A percentile compares a stretch with the other conserved stretches of the same genome.
Evolutionary conservation across 2,113 vertebrate species (phyloP).

Genomic region (Cyanoderma ruficeps): DNA sequence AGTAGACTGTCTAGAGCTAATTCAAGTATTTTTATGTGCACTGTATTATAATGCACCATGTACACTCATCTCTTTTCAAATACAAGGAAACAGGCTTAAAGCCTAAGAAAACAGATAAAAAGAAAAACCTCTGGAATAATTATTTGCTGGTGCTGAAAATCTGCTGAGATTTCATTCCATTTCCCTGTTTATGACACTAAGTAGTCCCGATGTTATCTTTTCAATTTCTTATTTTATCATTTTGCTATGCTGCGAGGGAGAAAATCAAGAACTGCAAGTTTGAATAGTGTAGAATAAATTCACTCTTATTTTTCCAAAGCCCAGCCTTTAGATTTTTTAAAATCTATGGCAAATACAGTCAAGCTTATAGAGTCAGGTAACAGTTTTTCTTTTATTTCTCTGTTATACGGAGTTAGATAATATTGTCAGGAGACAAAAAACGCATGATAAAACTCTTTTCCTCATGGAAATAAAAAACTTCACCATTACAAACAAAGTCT

Average conservation of each 20-base stretch:
- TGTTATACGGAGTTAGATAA: background rate
- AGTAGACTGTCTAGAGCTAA: background rate
- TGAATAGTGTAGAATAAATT: background rate
- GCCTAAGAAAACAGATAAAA: slow-evolving; percentile 17
- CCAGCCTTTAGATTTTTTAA: background rate
- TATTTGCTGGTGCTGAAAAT: slow-evolving; percentile 12
- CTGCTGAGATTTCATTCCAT: slow-evolving; percentile 5
- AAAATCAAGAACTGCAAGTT: background rate
- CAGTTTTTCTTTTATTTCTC: background rate
- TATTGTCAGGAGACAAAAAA: background rate
- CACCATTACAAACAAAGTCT: background rate
- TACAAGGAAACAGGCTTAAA: slow-evolving; percentile 1
- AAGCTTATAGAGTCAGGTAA: background rate
- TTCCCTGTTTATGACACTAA: slow-evolving; percentile 23
- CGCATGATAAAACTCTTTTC: background rate
- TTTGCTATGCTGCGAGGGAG: background rate
- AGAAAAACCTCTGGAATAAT: background rate
- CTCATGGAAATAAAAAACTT: background rate
- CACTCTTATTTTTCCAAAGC: background rate
- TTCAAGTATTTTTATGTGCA: background rate
- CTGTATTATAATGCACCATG: background rate
- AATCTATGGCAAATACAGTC: background rate
- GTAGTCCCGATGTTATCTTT: background rate
- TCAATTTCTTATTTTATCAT: slow-evolving; percentile 27
- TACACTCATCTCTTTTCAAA: slow-evolving; percentile 14